Conservation (phyloP, 2,797 vertebrate species). For the Enteromius trimaculatus region DNA sequence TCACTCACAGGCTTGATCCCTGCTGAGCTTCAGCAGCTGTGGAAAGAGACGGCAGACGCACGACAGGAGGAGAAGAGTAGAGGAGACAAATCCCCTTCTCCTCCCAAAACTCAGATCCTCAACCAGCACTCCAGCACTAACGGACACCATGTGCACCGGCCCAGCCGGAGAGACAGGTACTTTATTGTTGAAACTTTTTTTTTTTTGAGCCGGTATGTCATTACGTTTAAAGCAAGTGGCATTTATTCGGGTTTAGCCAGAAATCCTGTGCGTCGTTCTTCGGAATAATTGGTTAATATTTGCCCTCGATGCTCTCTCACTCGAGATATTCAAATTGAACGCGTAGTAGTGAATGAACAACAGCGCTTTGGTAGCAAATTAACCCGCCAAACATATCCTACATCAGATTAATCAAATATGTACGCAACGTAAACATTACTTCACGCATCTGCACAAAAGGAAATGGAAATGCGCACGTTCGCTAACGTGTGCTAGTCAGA, state of each 20-base stretch:
- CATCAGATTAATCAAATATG: not conserved
- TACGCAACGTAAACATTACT: not conserved
- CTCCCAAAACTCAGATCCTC: conserved; percentile 80
- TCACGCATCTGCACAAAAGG: not conserved
- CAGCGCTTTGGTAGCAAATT: not conserved
- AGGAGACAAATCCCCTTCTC: conserved; percentile 74
- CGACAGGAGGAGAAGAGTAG: conserved; percentile 76
- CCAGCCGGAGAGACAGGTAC: conserved; percentile 76
- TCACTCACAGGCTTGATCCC: conserved; percentile 87
- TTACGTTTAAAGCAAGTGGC: not conserved
- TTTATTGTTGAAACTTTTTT: no score
- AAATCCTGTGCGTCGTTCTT: not conserved
- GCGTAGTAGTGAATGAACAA: not conserved
- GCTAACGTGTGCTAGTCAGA: not conserved
- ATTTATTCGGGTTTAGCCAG: not conserved
- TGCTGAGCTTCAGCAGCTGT: conserved; percentile 87
- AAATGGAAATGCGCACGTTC: not conserved
- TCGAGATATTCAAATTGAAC: not conserved
- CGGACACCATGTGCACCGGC: conserved; percentile 77
- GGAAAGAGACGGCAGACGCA: conserved; percentile 83
- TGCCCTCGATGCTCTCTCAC: not conserved
- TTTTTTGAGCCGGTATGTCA: not conserved
- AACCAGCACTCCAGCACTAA: conserved; percentile 87
- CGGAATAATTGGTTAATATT: conserved; percentile 1
- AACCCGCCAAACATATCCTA: not conserved